Base-by-base conservation (phyloP, 2,113 vertebrate genomes). In the Paralichthys olivaceus region DNA sequence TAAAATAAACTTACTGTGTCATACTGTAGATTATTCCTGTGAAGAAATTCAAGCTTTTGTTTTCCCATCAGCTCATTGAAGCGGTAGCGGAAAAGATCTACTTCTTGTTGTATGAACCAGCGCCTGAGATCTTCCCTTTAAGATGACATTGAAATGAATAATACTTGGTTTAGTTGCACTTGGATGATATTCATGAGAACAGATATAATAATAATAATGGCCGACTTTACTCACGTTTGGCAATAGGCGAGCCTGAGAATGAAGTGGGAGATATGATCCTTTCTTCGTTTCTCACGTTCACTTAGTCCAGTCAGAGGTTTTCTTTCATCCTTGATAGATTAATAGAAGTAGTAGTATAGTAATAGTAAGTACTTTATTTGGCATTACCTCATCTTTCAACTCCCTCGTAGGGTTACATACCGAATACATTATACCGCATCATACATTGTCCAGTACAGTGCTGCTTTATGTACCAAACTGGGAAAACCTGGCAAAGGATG, bases 101-200 rank as follows among this genome's bases (percentile, higher is more conserved):
- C 94, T 92, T 99, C 98, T 89, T 99, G 98, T 77, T 99, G 98
- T 83, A 99, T 98, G 85, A 99, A 98, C 98, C 98, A 99, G 13
- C 98, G 95, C 28, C 97, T 95, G 60, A 99, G 95, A 69, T 99
- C 98, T 85, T 99, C 98, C 29, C 98, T 99, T 77, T 1, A 91
- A 83, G 15, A 47, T 69, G 70, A 1, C 5, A 79, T 26, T 63
- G 0, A 14, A 73, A 70, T 59, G 4, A 53, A 53, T 20, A 83
- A 29, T 0, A 40, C 32, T n/a, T 29, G n/a, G 12, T 47, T 75
- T 12, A 23, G 11, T 8, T 32, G 13, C n/a, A 67, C 22, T 22
- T 60, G 3, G 72, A 26, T 7, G 22, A 59, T 59, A 32, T 20
- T 19, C 32, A 62, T 13, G 19, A 12, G 7, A 34, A 25, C 19